phyloP scores from a whole-genome alignment of 2,797 vertebrate genomes.

The Sebastolobus alascanus region DNA sequence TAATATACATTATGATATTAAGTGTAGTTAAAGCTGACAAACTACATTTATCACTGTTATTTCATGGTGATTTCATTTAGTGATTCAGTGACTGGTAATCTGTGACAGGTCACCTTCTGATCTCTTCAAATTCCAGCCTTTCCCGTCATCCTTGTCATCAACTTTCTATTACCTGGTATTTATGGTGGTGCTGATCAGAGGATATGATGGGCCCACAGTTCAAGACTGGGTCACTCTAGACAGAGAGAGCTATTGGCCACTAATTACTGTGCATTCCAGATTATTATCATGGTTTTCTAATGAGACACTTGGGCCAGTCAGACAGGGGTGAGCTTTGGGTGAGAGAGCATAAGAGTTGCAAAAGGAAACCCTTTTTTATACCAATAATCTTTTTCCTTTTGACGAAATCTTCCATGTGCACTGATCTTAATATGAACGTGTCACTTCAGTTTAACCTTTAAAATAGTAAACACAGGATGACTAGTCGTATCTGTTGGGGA shows the following conservation, averaged over 20 bases:
- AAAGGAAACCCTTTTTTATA: not conserved
- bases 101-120: not conserved
- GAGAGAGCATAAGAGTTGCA: slow-evolving; percentile 6
- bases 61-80: not conserved
- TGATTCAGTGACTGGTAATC: slow-evolving; percentile 1
- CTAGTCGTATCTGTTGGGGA: slow-evolving; percentile 37
- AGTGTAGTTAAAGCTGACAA: not conserved
- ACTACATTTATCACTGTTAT: not conserved
- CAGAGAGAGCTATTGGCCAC: slow-evolving; percentile 44
- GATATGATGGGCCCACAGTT: slow-evolving; percentile 35
- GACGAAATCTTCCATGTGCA: slow-evolving; percentile 51
- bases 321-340: slow-evolving; percentile 39
- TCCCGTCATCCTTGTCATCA: slow-evolving; percentile 37
- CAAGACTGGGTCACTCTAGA: slow-evolving; percentile 50
- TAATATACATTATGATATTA: not conserved
- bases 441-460: slow-evolving; percentile 52
- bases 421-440: slow-evolving; percentile 49
- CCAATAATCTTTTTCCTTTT: slow-evolving; percentile 5
- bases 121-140: slow-evolving; percentile 11
- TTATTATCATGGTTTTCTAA: slow-evolving; percentile 71
- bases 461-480: slow-evolving; percentile 21
- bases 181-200: slow-evolving; percentile 43
- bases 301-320: slow-evolving; percentile 44
- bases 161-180: slow-evolving; percentile 52
- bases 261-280: slow-evolving; percentile 72